Conservation (phyloP, 2,888 invertebrate genomes). For the Apocheima hispidaria region DNA sequence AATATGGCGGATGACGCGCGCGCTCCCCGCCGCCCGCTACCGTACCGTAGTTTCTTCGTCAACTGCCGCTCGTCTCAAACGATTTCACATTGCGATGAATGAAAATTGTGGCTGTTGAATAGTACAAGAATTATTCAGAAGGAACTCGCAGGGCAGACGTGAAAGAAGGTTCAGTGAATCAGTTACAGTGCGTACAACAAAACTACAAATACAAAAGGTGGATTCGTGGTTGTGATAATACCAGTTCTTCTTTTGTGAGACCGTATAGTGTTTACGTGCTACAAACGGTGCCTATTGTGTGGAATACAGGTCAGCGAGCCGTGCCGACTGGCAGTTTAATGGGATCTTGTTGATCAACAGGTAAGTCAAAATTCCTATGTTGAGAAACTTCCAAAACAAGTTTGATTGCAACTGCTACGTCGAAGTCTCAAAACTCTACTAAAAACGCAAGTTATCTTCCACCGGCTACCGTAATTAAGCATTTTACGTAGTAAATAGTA, state of each 20-base stretch:
- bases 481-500: conserved; percentile 35
- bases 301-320: conserved; percentile 68
- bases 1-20: conserved; percentile 86
- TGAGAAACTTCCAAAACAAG: conserved; percentile 39
- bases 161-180: conserved; percentile 67
- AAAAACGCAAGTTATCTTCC: background rate
- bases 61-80: conserved; percentile 74
- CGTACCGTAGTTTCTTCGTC: conserved; percentile 69
- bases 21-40: conserved; percentile 59
- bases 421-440: conserved; percentile 10
- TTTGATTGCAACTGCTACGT: conserved; percentile 30
- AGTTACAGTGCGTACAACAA: conserved; percentile 68
- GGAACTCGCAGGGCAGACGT: conserved; percentile 64
- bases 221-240: conserved; percentile 76
- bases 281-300: conserved; percentile 59
- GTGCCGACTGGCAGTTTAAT: conserved; percentile 75
- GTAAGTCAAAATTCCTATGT: conserved; percentile 56
- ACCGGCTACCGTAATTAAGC: background rate
- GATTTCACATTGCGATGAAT: conserved; percentile 81
- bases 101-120: conserved; percentile 74
- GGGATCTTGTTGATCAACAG: conserved; percentile 83
- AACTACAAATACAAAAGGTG: conserved; percentile 74
- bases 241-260: conserved; percentile 82
- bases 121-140: conserved; percentile 62
- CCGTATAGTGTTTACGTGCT: conserved; percentile 80